Base-by-base conservation (phyloP, 2,113 vertebrate genomes). In the Laticauda laticaudata region DNA sequence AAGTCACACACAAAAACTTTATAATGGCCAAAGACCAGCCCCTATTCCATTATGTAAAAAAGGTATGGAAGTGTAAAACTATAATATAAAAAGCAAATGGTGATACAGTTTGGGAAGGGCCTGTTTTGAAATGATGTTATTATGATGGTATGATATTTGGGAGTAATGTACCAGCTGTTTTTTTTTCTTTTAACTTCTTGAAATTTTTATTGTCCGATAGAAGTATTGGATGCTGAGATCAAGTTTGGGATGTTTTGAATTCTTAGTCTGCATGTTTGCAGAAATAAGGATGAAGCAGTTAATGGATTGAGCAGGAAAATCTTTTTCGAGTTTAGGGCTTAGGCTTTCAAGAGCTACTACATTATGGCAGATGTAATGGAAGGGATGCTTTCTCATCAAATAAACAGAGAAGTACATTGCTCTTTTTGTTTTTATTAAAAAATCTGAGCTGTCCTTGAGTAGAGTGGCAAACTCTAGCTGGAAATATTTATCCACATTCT, bases 401-500 rank as follows among this genome's bases (percentile, higher is more conserved):
- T 1, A 29, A 43, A 61, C 1, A 9, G 45, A 2, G 55, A 51
- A 88, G 55, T 24, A 48, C 18, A 55, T 53, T 96, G 92, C 86
- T 88, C 86, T 45, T 91, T 0, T 8, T 92, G 3, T n/a, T 75
- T 89, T 51, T 91, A 21, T 5, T 88, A 88, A 53, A 39, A 43
- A 6, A 34, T 34, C 11, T 57, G 88, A 90, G 92, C 86, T 61
- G 0, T 61, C 9, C 0, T 54, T 93, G 87, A 94, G 85, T 8
- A 93, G 88, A 93, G 88, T 75, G 0, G 9, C 54, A 81, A 85
- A 34, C 26, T 93, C 90, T 43, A 43, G 75, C 45, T 87, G 75
- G 89, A 93, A 93, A 64, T 93, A 90, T 86, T 93, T 90, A 53
- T 53, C 55, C 21, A 5, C 5, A 34, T 87, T 39, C 48, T 64